These are phyloP conservation scores for Chanos chanos DNA, from an alignment of 2,797 vertebrate species.

Conservation along the genomic window DNA sequence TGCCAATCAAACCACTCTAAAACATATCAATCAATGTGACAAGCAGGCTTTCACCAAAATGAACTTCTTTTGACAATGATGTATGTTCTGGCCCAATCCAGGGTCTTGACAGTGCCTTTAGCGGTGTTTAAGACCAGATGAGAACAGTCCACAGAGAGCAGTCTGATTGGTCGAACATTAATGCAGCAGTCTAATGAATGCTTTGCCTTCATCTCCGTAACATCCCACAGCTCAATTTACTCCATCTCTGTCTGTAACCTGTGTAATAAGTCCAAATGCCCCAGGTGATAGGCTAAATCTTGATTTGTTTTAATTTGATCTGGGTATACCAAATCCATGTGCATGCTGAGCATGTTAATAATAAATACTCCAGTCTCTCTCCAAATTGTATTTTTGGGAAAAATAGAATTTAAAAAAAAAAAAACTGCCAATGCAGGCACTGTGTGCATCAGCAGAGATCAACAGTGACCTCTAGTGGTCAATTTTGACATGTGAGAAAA, in stretches of 20 bases:
- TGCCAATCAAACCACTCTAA: constrained; percentile 49
- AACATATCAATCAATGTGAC: constrained; percentile 55
- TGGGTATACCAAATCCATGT: too few species aligned
- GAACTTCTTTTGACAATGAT: constrained; percentile 35
- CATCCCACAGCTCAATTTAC: constrained; percentile 27
- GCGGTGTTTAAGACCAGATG: constrained; percentile 22
- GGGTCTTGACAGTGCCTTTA: constrained; percentile 23
- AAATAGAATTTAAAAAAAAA: constrained; percentile 4
- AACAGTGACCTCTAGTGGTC: constrained; percentile 70
- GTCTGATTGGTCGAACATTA: constrained; percentile 55
- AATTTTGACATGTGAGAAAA: too few species aligned
- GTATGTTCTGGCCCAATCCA: background rate
- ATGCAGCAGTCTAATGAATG: constrained; percentile 51
- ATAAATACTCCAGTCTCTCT: too few species aligned
- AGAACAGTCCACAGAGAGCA: constrained; percentile 45
- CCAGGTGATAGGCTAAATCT: too few species aligned
- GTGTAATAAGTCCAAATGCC: constrained; percentile 46
- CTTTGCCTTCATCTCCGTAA: constrained; percentile 40
- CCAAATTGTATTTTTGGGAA: too few species aligned
- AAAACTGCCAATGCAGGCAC: too few species aligned
- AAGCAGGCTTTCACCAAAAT: constrained; percentile 32
- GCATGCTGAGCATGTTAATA: too few species aligned
- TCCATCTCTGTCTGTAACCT: constrained; percentile 34
- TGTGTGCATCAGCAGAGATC: constrained; percentile 55
- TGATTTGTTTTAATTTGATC: too few species aligned